Conservation (phyloP, 2,888 invertebrate species). For the Mycogona germanica region DNA sequence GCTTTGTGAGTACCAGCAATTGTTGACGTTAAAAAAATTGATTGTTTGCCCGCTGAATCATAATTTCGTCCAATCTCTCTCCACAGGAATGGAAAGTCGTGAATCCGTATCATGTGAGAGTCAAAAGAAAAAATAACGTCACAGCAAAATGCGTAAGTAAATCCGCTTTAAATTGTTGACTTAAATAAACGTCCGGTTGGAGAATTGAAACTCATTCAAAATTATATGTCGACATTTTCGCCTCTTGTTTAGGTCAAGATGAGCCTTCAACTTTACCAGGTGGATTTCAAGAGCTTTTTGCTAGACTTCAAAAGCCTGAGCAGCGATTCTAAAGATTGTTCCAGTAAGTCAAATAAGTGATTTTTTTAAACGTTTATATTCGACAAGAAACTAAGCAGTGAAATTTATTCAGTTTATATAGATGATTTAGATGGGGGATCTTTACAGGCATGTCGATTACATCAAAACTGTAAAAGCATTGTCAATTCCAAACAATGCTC, state of each 20-base stretch:
- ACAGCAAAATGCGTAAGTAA: constrained; percentile 59
- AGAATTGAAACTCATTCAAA: neutral
- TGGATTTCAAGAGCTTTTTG: constrained; percentile 94
- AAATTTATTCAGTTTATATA: too few species aligned
- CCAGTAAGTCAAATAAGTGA: neutral
- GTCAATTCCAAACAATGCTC: too few species aligned
- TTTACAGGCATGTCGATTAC: too few species aligned
- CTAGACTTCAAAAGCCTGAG: constrained; percentile 88
- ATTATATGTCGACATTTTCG: constrained; percentile 22
- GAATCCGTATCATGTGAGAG: constrained; percentile 90
- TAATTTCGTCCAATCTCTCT: constrained; percentile 1
- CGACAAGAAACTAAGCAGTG: too few species aligned
- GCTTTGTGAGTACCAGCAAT: constrained; percentile 52
- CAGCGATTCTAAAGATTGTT: constrained; percentile 34
- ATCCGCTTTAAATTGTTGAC: neutral
- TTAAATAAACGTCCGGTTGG: neutral
- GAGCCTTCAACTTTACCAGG: constrained; percentile 97
- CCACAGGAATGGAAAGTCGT: constrained; percentile 92
- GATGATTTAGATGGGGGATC: too few species aligned
- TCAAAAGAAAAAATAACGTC: constrained; percentile 74
- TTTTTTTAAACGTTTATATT: neutral
- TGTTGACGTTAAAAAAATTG: too few species aligned
- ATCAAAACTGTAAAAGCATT: too few species aligned
- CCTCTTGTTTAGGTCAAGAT: constrained; percentile 51
- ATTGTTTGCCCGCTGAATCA: neutral